These are phyloP conservation scores for Ia io DNA, from an alignment of 2,113 vertebrate genomes.

Conservation along the genomic window DNA sequence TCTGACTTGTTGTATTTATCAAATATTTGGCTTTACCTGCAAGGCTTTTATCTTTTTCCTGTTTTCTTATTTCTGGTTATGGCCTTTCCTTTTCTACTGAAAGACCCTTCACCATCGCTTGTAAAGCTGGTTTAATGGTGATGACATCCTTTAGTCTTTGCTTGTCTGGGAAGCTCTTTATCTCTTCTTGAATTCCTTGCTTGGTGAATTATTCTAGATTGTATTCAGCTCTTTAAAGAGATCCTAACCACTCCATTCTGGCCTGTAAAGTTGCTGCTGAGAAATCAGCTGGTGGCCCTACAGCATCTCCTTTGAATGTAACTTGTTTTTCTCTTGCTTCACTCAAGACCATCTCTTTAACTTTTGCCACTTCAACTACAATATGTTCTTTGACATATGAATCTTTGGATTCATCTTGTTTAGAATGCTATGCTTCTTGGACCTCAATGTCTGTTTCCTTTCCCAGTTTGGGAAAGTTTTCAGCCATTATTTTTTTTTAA, in stretches of 20 bases:
- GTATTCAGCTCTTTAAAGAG: background rate
- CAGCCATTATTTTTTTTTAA: background rate
- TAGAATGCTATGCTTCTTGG: background rate
- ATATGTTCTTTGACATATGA: background rate
- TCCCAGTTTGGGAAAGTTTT: background rate
- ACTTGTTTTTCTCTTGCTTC: background rate
- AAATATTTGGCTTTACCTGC: background rate
- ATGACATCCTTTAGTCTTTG: background rate
- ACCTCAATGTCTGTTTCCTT: background rate
- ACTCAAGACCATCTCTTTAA: background rate
- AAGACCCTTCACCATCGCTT: background rate
- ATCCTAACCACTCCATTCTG: background rate
- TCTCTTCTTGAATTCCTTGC: background rate
- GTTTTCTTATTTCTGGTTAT: background rate
- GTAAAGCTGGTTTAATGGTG: background rate
- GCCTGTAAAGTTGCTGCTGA: background rate
- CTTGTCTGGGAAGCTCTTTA: background rate
- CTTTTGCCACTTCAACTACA: background rate
- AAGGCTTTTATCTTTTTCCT: background rate
- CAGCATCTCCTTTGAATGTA: background rate
- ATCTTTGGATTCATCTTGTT: background rate
- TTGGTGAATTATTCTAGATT: background rate
- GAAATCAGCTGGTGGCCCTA: background rate
- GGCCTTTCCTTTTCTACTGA: background rate
- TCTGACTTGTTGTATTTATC: background rate